Conservation (phyloP, 2,888 invertebrate species). For the Ormyrus thymus region DNA sequence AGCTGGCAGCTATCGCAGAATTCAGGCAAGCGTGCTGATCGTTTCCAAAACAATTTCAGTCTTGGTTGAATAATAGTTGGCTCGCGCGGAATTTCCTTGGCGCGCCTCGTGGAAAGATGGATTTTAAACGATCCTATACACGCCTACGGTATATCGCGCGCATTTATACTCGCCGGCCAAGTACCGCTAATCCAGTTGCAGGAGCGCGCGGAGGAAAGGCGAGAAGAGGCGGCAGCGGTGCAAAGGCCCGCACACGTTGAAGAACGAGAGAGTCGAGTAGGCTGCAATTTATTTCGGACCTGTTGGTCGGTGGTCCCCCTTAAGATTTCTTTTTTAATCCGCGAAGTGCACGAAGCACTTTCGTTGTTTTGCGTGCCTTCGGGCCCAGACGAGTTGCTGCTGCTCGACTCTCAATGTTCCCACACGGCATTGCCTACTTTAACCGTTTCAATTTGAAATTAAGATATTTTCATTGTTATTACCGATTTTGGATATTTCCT, state of each 20-base stretch:
- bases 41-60: background rate
- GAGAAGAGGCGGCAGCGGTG: background rate
- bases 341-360: slow-evolving; percentile 16
- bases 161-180: slow-evolving; percentile 66
- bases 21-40: background rate
- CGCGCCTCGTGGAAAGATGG: slow-evolving; percentile 3
- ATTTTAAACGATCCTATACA: slow-evolving; percentile 39
- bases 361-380: slow-evolving; percentile 30
- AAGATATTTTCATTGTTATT: too few species aligned
- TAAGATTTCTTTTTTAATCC: slow-evolving; percentile 27
- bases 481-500: too few species aligned
- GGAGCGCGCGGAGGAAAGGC: slow-evolving; percentile 30
- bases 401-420: too few species aligned
- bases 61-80: too few species aligned
- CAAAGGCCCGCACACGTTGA: slow-evolving; percentile 9
- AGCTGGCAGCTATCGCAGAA: too few species aligned
- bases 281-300: slow-evolving; percentile 31
- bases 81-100: background rate
- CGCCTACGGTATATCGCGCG: slow-evolving; percentile 68
- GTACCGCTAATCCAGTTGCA: slow-evolving; percentile 70
- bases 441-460: too few species aligned
- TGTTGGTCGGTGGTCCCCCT: slow-evolving; percentile 4
- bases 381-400: too few species aligned
- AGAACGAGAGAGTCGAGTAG: slow-evolving; percentile 1
- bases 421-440: too few species aligned